phyloP scores from a whole-genome alignment of 2,888 invertebrate species.

The Gari tellinella region DNA sequence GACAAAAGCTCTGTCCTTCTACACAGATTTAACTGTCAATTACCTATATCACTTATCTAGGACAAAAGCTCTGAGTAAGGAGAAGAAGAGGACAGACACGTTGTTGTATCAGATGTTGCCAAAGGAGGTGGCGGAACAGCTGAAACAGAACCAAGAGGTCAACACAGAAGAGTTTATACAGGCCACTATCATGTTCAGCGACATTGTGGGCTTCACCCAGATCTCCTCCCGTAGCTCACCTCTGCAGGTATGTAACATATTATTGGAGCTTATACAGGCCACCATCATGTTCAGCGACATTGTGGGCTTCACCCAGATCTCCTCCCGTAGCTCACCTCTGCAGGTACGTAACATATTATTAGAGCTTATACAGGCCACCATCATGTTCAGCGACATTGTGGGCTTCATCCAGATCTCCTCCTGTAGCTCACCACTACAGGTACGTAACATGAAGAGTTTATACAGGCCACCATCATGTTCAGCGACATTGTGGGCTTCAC shows the following conservation, averaged over 20 bases:
- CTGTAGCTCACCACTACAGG: conserved; percentile 77
- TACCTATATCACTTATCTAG: no score
- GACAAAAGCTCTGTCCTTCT: no score
- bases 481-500: conserved; percentile 80
- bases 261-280: conserved; percentile 69
- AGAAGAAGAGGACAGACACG: conserved; percentile 79
- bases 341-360: no score
- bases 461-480: conserved; percentile 79
- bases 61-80: conserved; percentile 77
- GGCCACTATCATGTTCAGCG: conserved; percentile 79
- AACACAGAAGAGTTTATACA: conserved; percentile 75
- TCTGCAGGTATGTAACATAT: conserved; percentile 71
- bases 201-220: conserved; percentile 79
- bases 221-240: conserved; percentile 79
- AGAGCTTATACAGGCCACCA: no score
- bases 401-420: conserved; percentile 78
- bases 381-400: conserved; percentile 80
- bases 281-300: conserved; percentile 81
- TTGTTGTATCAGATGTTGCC: conserved; percentile 82
- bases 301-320: conserved; percentile 78
- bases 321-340: conserved; percentile 75
- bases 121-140: conserved; percentile 79
- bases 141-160: conserved; percentile 76
- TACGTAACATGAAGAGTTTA: conserved; percentile 64
- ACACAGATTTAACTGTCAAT: no score